These are phyloP conservation scores for Murina feae DNA, from an alignment of 2,113 vertebrate genomes.

Conservation along the genomic window DNA sequence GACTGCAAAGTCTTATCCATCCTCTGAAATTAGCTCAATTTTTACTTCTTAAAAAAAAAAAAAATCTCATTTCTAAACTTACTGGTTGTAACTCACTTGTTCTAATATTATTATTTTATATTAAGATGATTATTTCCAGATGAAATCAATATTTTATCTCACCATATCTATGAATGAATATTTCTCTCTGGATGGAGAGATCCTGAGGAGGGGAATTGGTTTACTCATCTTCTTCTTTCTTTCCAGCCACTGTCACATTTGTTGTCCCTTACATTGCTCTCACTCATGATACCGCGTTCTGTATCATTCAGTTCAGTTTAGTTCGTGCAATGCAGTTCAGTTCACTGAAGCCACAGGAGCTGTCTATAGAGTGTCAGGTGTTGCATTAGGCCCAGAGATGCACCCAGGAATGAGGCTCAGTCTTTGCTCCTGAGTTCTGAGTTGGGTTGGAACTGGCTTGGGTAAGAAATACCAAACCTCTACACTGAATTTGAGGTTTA, in stretches of 20 bases:
- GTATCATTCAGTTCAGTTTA: background rate
- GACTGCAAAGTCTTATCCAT: background rate
- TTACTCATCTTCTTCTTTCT: background rate
- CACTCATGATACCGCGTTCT: background rate
- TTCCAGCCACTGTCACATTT: background rate
- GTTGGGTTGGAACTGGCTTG: background rate
- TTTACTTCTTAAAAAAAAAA: background rate
- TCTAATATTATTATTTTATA: background rate
- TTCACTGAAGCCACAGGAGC: background rate
- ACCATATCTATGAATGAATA: background rate
- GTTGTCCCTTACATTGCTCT: background rate
- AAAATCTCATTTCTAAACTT: background rate
- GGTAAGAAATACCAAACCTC: background rate
- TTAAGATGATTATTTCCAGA: background rate
- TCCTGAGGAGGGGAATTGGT: background rate
- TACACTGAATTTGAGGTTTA: background rate
- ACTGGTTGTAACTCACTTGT: background rate
- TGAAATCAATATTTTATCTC: background rate
- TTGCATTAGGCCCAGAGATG: too few relatives aligned
- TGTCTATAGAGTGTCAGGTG: rapidly evolving
- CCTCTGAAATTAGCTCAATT: background rate
- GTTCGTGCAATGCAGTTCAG: background rate
- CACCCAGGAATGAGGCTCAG: background rate
- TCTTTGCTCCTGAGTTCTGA: background rate
- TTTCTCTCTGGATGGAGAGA: background rate